Evolutionary conservation across 2,797 vertebrate species (phyloP), one percentile per base, ranked within the genome.

Genomic region (Thamnophis elegans): DNA sequence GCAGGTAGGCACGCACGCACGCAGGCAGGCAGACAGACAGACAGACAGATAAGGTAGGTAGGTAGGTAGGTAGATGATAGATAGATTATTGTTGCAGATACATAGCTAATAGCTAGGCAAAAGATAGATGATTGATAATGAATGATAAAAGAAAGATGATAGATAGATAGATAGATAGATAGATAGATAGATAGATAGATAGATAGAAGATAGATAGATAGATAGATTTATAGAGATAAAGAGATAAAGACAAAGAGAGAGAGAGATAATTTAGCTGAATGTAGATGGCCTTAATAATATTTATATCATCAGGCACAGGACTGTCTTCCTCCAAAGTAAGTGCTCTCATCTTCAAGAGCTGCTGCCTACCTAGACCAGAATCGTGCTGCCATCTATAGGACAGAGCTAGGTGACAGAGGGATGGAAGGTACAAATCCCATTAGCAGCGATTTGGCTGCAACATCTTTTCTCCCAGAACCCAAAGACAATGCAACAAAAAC

Each of bases 311-410:
- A 32, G 59, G 2, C 25, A 58, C 26, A 12, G 56, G 86, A 58
- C 42, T 73, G 25, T 36, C 18, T 42, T 78, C 58, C 32, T 16
- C 51, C 36, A 16, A 54, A 62, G 26, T 20, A 42, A 56, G 32
- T 62, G n/a, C 55, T 36, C 22, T n/a, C 20, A 12, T 2, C n/a
- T 42, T 82, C 65, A 28, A 51, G 28, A 60, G 78, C 7, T 42
- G 55, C 28, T 11, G 53, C 78, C 59, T 26, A 85, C 0, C 13
- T 78, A 78, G 73, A 2, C 47, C 89, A 78, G 91, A 60, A 92
- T 92, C 56, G 20, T 89, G 91, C 91, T 92, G 91, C 91, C 87
- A 92, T 89, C 91, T 92, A 62, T 92, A 53, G 91, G 91, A 60
- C 60, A 88, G 68, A 89, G 36, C 7, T 54, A 26, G 22, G 68